Evolutionary conservation across 2,797 vertebrate genomes (phyloP).

Genomic region (Podarcis lilfordi): DNA sequence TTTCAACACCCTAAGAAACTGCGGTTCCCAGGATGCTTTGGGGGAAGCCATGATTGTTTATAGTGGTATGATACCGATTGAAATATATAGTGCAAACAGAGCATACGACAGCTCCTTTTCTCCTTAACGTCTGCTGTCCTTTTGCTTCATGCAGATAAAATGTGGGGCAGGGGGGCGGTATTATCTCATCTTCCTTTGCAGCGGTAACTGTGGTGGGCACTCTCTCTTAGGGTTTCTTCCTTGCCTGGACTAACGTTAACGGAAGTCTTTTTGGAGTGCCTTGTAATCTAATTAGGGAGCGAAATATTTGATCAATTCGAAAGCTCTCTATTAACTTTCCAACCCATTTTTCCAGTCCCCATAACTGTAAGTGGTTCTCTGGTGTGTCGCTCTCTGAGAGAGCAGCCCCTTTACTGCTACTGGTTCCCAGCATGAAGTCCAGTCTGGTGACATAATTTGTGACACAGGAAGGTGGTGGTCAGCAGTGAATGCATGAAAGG

Average conservation of each 20-base stretch:
- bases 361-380: conserved; percentile 66
- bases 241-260: not conserved
- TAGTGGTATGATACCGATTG: too few relatives aligned
- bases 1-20: too few relatives aligned
- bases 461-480: conserved; percentile 61
- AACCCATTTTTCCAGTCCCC: conserved; percentile 61
- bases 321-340: conserved; percentile 46
- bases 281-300: conserved; percentile 41
- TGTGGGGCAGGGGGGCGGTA: too few relatives aligned
- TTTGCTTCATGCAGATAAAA: not conserved
- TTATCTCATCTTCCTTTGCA: not conserved
- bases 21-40: too few relatives aligned
- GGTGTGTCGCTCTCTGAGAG: conserved; percentile 62
- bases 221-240: not conserved
- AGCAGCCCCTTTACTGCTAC: conserved; percentile 64
- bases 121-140: not conserved
- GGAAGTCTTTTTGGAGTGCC: conserved; percentile 18
- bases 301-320: conserved; percentile 39
- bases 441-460: conserved; percentile 71
- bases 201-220: not conserved
- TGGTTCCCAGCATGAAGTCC: conserved; percentile 65
- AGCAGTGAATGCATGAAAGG: conserved; percentile 68
- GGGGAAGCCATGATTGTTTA: too few relatives aligned
- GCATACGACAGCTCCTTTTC: too few relatives aligned
- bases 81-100: too few relatives aligned